A percentile compares a stretch with the other conserved stretches of the same genome.
Conservation (phyloP, 2,797 vertebrate species). For the Gallinago stenura region DNA sequence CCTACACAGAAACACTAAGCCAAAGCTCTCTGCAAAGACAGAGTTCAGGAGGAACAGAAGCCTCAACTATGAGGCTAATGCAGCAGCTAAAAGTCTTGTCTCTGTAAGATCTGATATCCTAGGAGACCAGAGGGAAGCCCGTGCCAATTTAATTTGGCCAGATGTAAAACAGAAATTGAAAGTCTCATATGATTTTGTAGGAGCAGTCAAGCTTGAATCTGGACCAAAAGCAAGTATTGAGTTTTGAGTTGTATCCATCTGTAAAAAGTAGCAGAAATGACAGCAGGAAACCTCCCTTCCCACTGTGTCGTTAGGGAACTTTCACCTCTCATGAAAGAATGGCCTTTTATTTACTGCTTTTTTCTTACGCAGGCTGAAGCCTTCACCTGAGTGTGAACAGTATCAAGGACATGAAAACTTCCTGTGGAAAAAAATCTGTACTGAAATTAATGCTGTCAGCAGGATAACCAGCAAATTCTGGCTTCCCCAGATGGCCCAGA, state of each 20-base stretch:
- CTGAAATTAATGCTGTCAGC: constrained; percentile 14
- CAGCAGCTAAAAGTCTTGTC: not conserved
- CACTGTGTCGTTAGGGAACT: not conserved
- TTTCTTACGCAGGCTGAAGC: not conserved
- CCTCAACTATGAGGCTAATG: not conserved
- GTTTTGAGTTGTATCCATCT: constrained; percentile 37
- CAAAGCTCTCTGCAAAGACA: not conserved
- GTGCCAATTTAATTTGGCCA: constrained; percentile 39
- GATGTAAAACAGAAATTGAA: constrained; percentile 17
- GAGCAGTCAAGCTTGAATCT: constrained; percentile 34
- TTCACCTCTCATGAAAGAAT: constrained; percentile 2
- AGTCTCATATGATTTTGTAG: not conserved
- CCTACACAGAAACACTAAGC: not conserved
- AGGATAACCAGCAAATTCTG: constrained; percentile 22
- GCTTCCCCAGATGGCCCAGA: not conserved
- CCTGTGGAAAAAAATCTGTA: not conserved
- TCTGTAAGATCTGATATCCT: not conserved
- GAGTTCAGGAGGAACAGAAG: constrained; percentile 1
- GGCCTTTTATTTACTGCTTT: constrained; percentile 40
- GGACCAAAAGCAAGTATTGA: not conserved
- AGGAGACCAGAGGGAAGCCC: not conserved
- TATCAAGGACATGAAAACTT: not conserved
- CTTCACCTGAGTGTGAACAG: constrained; percentile 36
- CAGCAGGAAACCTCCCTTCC: constrained; percentile 9
- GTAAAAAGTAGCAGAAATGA: constrained; percentile 46